A percentile compares a stretch with the other conserved stretches of the same genome.
These are phyloP conservation scores for Uria lomvia DNA, from an alignment of 2,113 vertebrate species.

Conservation along the genomic window DNA sequence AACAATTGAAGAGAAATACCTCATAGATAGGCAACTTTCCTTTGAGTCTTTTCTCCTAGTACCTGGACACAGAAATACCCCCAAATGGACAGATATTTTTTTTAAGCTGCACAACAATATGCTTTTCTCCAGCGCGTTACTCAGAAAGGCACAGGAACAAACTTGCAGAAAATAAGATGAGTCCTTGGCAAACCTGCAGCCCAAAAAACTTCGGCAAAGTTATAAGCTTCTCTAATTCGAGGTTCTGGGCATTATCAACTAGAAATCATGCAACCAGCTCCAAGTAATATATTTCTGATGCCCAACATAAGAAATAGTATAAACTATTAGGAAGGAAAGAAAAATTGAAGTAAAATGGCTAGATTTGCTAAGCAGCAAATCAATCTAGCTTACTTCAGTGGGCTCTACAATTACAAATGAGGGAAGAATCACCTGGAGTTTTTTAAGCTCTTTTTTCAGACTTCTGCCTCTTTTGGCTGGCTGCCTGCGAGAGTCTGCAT, in stretches of 20 bases:
- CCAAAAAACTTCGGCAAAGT: background rate
- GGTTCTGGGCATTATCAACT: background rate
- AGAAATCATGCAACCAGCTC: background rate
- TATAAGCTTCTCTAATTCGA: background rate
- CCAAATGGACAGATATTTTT: background rate
- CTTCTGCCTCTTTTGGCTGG: background rate
- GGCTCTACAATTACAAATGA: background rate
- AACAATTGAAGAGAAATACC: background rate
- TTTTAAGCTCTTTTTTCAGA: background rate
- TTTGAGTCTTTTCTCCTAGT: background rate
- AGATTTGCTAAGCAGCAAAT: background rate
- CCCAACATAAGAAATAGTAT: background rate
- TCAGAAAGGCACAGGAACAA: background rate
- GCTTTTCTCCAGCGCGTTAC: background rate
- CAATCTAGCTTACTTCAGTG: background rate
- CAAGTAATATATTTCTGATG: background rate
- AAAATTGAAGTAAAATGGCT: background rate
- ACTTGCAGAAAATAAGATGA: background rate
- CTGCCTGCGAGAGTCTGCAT: background rate
- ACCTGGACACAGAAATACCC: background rate
- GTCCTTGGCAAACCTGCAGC: background rate
- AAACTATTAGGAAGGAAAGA: background rate
- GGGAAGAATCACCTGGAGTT: slow-evolving; percentile 20
- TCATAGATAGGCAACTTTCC: background rate
- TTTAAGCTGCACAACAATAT: background rate